These are phyloP conservation scores for Oncopodura yosiiana DNA, from an alignment of 1,140 invertebrate species.

Conservation along the genomic window DNA sequence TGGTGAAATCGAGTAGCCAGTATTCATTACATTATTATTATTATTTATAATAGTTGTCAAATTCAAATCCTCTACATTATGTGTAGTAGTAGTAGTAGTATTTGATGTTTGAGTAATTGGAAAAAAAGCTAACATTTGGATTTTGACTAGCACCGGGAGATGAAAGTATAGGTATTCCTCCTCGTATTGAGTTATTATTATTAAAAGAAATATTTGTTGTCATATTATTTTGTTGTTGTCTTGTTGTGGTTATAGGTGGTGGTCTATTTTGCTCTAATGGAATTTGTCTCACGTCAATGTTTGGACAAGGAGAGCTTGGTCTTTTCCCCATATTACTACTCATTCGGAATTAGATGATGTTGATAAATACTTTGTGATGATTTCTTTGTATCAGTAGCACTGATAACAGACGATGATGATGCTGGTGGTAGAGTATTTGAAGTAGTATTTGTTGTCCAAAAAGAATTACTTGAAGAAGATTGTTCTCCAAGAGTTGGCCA, in stretches of 20 bases:
- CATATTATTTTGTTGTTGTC: not conserved
- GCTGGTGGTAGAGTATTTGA: constrained; percentile 1
- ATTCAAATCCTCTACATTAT: constrained; percentile 8
- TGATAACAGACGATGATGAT: not conserved
- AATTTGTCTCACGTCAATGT: constrained; percentile 46
- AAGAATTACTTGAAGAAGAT: not conserved
- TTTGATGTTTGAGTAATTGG: not conserved
- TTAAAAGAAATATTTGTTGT: too few relatives aligned
- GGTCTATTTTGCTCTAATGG: constrained; percentile 41
- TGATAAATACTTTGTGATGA: constrained; percentile 16
- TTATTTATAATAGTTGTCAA: not conserved
- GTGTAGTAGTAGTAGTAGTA: not conserved
- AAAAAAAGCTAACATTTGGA: constrained; percentile 24
- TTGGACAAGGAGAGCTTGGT: constrained; percentile 45
- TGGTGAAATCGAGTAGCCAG: constrained; percentile 30
- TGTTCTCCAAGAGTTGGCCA: constrained; percentile 23
- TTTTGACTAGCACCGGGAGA: constrained; percentile 25
- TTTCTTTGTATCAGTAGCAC: constrained; percentile 9
- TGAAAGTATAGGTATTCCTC: too few relatives aligned
- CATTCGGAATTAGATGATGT: constrained; percentile 17
- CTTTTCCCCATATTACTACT: constrained; percentile 30
- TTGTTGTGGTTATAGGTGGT: too few relatives aligned
- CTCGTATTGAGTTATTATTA: too few relatives aligned
- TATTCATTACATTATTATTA: constrained; percentile 6
- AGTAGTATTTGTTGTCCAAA: not conserved